A percentile compares a stretch with the other conserved stretches of the same genome.
These are phyloP conservation scores for Sycophaga agraensis DNA, from an alignment of 1,140 invertebrate species.

Conservation along the genomic window DNA sequence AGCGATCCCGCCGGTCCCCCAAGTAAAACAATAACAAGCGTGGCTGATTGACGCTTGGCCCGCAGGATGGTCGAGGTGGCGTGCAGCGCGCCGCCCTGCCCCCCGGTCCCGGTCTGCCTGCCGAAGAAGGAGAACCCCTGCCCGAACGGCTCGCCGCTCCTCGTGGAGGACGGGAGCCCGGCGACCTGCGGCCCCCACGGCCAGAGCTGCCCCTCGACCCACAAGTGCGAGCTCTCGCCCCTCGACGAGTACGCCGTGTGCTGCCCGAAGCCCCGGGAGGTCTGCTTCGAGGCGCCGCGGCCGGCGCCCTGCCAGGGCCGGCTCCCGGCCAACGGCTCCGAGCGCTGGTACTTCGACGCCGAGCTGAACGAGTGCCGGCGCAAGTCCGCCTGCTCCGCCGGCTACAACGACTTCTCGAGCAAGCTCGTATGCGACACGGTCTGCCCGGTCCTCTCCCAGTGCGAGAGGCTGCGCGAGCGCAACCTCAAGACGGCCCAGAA, in stretches of 20 bases:
- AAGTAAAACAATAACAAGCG: too few relatives aligned
- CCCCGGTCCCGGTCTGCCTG: slow-evolving; percentile 76
- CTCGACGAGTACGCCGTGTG: slow-evolving; percentile 78
- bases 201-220: slow-evolving; percentile 75
- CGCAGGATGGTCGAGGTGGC: slow-evolving; percentile 57
- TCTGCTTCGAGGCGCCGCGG: slow-evolving; percentile 72
- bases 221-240: slow-evolving; percentile 80
- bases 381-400: slow-evolving; percentile 67
- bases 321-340: background rate
- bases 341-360: slow-evolving; percentile 77
- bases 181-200: slow-evolving; percentile 74
- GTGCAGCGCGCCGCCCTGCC: slow-evolving; percentile 65
- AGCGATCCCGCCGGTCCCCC: too few relatives aligned
- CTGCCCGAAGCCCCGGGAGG: slow-evolving; percentile 82
- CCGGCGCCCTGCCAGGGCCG: slow-evolving; percentile 50
- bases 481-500: slow-evolving; percentile 70
- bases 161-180: slow-evolving; percentile 58
- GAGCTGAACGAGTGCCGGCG: slow-evolving; percentile 72
- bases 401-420: slow-evolving; percentile 87
- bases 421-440: slow-evolving; percentile 79
- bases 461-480: slow-evolving; percentile 75
- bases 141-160: slow-evolving; percentile 66
- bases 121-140: slow-evolving; percentile 76
- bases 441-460: slow-evolving; percentile 81
- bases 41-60: too few relatives aligned